Evolutionary conservation across 1,140 invertebrate species (phyloP).

Genomic region (Panagrolaimus sp.): DNA sequence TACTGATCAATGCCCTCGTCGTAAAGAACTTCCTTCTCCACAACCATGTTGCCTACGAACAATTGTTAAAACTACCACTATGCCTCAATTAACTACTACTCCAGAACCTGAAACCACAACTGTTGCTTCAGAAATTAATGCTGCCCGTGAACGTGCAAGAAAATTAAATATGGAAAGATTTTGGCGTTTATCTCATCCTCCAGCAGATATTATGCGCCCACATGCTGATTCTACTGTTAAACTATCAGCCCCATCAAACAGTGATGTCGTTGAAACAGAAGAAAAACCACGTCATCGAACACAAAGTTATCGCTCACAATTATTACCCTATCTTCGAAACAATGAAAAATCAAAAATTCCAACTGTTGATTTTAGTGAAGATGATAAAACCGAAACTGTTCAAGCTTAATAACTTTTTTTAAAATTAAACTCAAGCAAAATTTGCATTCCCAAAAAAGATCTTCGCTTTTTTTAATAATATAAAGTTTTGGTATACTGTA

Average conservation of each 20-base stretch:
- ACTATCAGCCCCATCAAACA: not conserved
- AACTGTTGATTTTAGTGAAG: slow-evolving; percentile 38
- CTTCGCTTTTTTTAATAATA: too few relatives aligned
- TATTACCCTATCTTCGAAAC: not conserved
- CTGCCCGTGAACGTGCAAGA: slow-evolving; percentile 7
- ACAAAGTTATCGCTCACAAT: not conserved
- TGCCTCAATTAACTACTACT: slow-evolving; percentile 12
- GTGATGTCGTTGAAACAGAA: not conserved
- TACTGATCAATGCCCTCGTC: slow-evolving; percentile 45
- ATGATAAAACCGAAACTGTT: slow-evolving; percentile 32
- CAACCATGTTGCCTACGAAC: slow-evolving; percentile 25
- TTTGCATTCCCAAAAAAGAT: too few relatives aligned
- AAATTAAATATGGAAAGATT: slow-evolving; percentile 56
- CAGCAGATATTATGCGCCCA: slow-evolving; percentile 12
- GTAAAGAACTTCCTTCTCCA: slow-evolving; percentile 26
- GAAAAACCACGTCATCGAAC: not conserved
- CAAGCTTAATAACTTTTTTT: slow-evolving; percentile 7
- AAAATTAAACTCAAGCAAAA: too few relatives aligned
- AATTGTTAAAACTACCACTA: slow-evolving; percentile 17
- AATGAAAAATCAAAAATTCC: not conserved
- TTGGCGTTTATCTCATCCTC: slow-evolving; percentile 36
- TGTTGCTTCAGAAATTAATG: slow-evolving; percentile 7
- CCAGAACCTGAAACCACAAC: slow-evolving; percentile 28
- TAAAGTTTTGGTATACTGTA: too few relatives aligned
- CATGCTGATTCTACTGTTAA: not conserved